Evolutionary conservation across 2,888 invertebrate species (phyloP).

Genomic region (Drosophila borealis): DNA sequence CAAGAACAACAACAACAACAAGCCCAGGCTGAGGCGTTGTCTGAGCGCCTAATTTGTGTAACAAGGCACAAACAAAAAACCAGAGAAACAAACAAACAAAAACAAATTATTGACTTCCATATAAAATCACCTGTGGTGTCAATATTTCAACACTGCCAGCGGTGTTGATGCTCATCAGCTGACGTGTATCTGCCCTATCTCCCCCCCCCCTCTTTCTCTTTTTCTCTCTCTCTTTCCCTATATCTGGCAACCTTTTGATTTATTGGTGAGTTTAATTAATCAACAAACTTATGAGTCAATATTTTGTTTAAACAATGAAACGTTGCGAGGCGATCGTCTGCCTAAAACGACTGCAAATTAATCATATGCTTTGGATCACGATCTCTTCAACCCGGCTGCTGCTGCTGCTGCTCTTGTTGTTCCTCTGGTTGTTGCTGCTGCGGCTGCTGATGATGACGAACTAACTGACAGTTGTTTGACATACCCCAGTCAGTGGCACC

Average conservation of each 20-base stretch:
- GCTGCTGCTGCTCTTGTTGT: conserved; percentile 13
- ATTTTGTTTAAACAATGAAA: conserved; percentile 69
- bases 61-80: conserved; percentile 44
- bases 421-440: conserved; percentile 23
- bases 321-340: conserved; percentile 41
- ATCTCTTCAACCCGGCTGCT: conserved; percentile 43
- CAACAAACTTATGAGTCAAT: conserved; percentile 77
- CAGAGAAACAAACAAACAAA: conserved; percentile 26
- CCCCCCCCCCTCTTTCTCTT: conserved; percentile 6
- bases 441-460: conserved; percentile 70
- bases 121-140: conserved; percentile 81
- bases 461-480: conserved; percentile 80
- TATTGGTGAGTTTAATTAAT: conserved; percentile 78
- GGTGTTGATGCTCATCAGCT: conserved; percentile 75
- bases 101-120: conserved; percentile 65
- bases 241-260: conserved; percentile 65
- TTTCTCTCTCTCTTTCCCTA: conserved; percentile 10
- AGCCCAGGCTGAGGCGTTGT: conserved; percentile 3
- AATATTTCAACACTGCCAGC: conserved; percentile 81
- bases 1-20: too few relatives aligned
- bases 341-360: conserved; percentile 73
- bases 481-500: conserved; percentile 77
- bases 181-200: conserved; percentile 39
- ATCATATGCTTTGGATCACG: conserved; percentile 70
- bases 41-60: conserved; percentile 52